Base-by-base conservation (phyloP, 92 coral and sea anemone genomes). In the Palythoa grandiflora region DNA sequence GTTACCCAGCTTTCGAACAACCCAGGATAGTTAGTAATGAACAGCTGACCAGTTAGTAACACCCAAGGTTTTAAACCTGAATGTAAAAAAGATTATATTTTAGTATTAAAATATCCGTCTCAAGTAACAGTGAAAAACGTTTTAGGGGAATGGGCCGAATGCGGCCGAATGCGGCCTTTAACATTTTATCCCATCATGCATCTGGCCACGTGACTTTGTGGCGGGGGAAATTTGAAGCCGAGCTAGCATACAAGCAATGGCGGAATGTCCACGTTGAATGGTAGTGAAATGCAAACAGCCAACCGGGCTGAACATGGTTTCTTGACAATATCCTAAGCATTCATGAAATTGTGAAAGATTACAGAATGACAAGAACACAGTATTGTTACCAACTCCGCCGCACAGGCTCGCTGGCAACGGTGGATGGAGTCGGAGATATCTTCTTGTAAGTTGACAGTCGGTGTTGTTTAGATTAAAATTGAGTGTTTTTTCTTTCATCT, bases 391-490 rank as follows among this genome's bases (percentile, higher is more conserved):
- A 93, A 13, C 91, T 95, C 35, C 92, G 94, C 9, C 93, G 98
- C 35, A 87, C 88, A 40, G 98, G 98, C 7, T 68, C 73, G 28
- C 89, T 94, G 3, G 92, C 96, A 10, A 87, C 95, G 2, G 75
- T 88, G 21, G 91, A 90, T 9, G 92, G 90, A 13, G 89, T 95
- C 20, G 91, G 92, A n/a, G 92, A 95, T 84, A 84, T 93, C 15
- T 95, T 92, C 72, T 80, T 73, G 98, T 95, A 77, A 93, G 5
- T 65, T 15, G 37, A 6, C 15, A 7, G 16, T n/a, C 52, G 63
- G 15, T 71, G 3, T 13, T 2, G 19, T 14, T 59, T 13, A 59
- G 16, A 4, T 59, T 1, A 10, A 59, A 2, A 4, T 4, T 59
- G 13, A 14, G 13, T 17, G 16, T 59, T 59, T 59, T 59, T 10